Evolutionary conservation across 2,113 vertebrate genomes (phyloP).

Genomic region (Protobothrops flavoviridis): DNA sequence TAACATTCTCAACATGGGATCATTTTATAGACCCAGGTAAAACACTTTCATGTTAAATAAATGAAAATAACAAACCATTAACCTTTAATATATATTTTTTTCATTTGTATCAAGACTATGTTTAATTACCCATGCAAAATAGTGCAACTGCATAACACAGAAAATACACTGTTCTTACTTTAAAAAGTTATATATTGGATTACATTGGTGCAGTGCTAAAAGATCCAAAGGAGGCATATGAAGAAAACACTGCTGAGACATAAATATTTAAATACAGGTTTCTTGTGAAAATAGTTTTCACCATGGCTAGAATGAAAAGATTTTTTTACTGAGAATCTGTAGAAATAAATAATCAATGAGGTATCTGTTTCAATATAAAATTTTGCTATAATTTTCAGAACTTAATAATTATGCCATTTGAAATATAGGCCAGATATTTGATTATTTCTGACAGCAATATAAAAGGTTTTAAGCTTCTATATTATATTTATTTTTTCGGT

Average conservation of each 20-base stretch:
- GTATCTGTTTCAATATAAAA: neutral
- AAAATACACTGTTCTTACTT: neutral
- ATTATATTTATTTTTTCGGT: neutral
- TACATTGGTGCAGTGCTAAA: neutral
- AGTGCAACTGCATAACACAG: conserved; percentile 14
- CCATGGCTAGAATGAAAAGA: neutral
- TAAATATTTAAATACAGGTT: neutral
- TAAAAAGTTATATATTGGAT: neutral
- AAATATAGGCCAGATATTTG: neutral
- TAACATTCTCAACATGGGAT: conserved; percentile 41
- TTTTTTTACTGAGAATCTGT: neutral
- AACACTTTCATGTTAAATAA: conserved; percentile 38
- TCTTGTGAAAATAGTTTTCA: neutral
- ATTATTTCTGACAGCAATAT: neutral
- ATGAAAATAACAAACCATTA: conserved; percentile 45
- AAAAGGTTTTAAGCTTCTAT: neutral
- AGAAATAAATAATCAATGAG: neutral
- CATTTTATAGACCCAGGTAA: conserved; percentile 45
- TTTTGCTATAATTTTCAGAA: neutral
- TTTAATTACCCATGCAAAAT: conserved; percentile 62
- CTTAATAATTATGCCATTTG: neutral
- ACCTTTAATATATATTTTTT: conserved; percentile 53
- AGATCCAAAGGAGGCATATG: neutral
- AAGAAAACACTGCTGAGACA: neutral
- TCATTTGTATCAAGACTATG: conserved; percentile 40